These are phyloP conservation scores for Platycheirus rosarum DNA, from an alignment of 2,888 invertebrate genomes.

Conservation along the genomic window DNA sequence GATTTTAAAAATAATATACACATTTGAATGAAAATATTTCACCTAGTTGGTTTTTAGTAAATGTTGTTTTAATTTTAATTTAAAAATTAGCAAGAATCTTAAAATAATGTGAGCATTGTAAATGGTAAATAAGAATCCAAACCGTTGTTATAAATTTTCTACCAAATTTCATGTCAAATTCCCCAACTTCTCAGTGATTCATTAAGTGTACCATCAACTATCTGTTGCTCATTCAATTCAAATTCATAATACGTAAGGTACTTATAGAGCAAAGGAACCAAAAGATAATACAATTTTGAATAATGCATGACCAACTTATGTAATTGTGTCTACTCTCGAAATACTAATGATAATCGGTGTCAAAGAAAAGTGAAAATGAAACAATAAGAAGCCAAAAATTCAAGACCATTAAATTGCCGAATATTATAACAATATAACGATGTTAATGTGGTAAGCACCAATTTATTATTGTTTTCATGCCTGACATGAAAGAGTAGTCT, in stretches of 20 bases:
- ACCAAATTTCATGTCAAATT: constrained; percentile 23
- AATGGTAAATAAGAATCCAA: too few relatives aligned
- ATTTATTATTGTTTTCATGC: constrained; percentile 4
- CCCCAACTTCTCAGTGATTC: constrained; percentile 5
- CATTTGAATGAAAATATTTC: too few relatives aligned
- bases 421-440: constrained; percentile 2
- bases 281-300: neutral
- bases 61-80: too few relatives aligned
- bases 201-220: constrained; percentile 3
- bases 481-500: neutral
- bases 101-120: too few relatives aligned
- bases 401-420: neutral
- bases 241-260: constrained; percentile 31
- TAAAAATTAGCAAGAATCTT: too few relatives aligned
- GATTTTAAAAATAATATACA: neutral
- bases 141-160: too few relatives aligned
- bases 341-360: constrained; percentile 1
- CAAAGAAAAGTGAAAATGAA: constrained; percentile 43
- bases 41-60: too few relatives aligned
- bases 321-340: constrained; percentile 30
- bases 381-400: constrained; percentile 1
- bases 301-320: constrained; percentile 30
- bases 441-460: neutral
- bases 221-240: neutral
- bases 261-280: neutral